phyloP scores from a whole-genome alignment of 2,888 invertebrate species.

The Petrophora chlorosata region DNA sequence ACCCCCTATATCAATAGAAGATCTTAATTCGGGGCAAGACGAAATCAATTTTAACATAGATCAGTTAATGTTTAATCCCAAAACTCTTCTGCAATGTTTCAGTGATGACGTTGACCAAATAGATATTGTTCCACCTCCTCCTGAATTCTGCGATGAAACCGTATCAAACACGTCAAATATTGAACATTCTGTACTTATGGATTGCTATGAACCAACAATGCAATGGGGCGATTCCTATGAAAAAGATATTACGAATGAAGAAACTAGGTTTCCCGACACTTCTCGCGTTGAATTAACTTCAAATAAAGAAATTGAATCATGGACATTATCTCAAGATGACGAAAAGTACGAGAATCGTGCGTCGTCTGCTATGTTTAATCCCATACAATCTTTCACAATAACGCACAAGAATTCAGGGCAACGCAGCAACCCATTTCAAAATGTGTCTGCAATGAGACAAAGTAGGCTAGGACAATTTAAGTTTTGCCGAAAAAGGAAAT shows the following conservation, averaged over 20 bases:
- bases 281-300: slow-evolving; percentile 39
- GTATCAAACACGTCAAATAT: background rate
- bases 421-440: slow-evolving; percentile 11
- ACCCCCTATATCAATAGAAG: background rate
- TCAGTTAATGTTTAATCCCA: slow-evolving; percentile 66
- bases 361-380: slow-evolving; percentile 1
- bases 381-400: slow-evolving; percentile 39
- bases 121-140: slow-evolving; percentile 63
- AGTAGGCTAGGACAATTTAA: slow-evolving; percentile 55
- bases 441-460: slow-evolving; percentile 20
- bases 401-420: slow-evolving; percentile 37
- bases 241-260: background rate
- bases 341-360: slow-evolving; percentile 11
- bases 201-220: slow-evolving; percentile 29
- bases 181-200: slow-evolving; percentile 7
- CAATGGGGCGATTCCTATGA: slow-evolving; percentile 13
- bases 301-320: slow-evolving; percentile 59
- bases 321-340: slow-evolving; percentile 52
- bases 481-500: slow-evolving; percentile 52
- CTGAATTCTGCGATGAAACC: slow-evolving; percentile 53
- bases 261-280: slow-evolving; percentile 38
- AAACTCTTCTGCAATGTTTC: slow-evolving; percentile 59
- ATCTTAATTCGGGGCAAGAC: background rate
- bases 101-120: slow-evolving; percentile 38
- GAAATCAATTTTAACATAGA: slow-evolving; percentile 47